Evolutionary conservation across 37 sponge, comb jelly and placozoan genomes (phyloP).

Genomic region (Diacarnus erythraeanus): DNA sequence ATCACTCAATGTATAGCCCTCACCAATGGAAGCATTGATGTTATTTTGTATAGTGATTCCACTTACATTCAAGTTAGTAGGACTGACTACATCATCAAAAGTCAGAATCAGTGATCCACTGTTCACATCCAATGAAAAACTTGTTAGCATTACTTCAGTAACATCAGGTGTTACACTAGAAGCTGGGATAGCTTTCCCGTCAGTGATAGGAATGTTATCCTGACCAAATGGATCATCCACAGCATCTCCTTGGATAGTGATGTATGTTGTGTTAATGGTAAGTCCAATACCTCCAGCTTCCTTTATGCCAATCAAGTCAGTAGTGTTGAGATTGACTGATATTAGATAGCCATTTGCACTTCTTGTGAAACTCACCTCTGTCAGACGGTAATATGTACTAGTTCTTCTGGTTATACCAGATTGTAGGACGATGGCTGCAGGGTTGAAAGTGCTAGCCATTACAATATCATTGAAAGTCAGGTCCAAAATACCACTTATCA

Average conservation of each 20-base stretch:
- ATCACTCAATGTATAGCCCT: slow-evolving; percentile 56
- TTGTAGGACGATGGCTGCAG: slow-evolving; percentile 67
- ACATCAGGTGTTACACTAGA: slow-evolving; percentile 53
- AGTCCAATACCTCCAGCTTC: slow-evolving; percentile 62
- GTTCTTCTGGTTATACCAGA: slow-evolving; percentile 34
- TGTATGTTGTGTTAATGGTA: slow-evolving; percentile 64
- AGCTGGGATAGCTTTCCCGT: slow-evolving; percentile 78
- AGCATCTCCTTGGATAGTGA: slow-evolving; percentile 79
- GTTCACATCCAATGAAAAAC: slow-evolving; percentile 68
- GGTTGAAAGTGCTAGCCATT: slow-evolving; percentile 62
- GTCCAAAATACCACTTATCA: slow-evolving; percentile 62
- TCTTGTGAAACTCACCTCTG: slow-evolving; percentile 47
- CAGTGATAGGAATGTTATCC: slow-evolving; percentile 79
- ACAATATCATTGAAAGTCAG: slow-evolving; percentile 84
- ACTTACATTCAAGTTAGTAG: slow-evolving; percentile 46
- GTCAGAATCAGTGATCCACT: slow-evolving; percentile 62
- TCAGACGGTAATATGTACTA: slow-evolving; percentile 67
- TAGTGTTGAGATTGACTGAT: slow-evolving; percentile 43
- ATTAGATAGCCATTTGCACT: slow-evolving; percentile 55
- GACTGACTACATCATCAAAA: slow-evolving; percentile 79
- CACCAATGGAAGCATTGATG: slow-evolving; percentile 33
- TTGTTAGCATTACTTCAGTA: slow-evolving; percentile 44
- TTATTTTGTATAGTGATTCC: slow-evolving; percentile 69
- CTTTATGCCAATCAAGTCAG: slow-evolving; percentile 76
- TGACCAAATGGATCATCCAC: slow-evolving; percentile 78